Base-by-base conservation (phyloP, 2,113 vertebrate species). In the Ochotona curzoniae region DNA sequence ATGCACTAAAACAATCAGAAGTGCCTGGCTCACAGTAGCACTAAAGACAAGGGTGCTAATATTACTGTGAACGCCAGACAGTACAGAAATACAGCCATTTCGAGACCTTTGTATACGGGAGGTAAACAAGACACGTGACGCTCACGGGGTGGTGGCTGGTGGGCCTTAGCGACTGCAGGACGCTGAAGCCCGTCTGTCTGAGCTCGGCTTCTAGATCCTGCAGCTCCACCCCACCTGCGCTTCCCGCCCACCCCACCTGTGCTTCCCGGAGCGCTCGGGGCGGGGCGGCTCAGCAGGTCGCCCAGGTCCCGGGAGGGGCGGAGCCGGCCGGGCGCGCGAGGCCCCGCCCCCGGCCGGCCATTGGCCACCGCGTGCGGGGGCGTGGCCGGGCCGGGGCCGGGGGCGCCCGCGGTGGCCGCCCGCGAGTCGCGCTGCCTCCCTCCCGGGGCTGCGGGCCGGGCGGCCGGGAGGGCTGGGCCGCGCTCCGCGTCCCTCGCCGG, bases 381-480 rank as follows among this genome's bases (percentile, higher is more conserved):
- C 85, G 97, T 94, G 94, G 95, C 87, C 8, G n/a, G 26, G 13
- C 95, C 84, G 95, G 93, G 96, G 95, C 94, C 90, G 95, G 96
- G 96, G 95, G 97, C 94, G 97, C 88, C 79, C 23, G 96, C 83
- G 88, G 96, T 95, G 95, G 93, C 94, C 61, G 83, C 75, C 92
- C 83, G 92, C 86, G 94, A 66, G 92, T 93, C 93, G 93, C 66
- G 49, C 61, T 93, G 94, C 95, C 89, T 96, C 91, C 75, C 89
- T 96, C 91, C 97, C 96, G 97, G 97, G 98, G 98, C 97, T 96
- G 90, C 61, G 90, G 93, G 97, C 97, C 79, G 92, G 90, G 95
- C 78, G 95, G 97, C 96, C 96, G 93, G 92, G 97, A 96, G 96
- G 89, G 79, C 90, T 66, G 96, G 88, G 96, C 87, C 51, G 78